Percentiles rank a stretch among this genome's conserved stretches.
Evolutionary conservation across 30 jellyfish, hydroid and myxozoan genomes (phyloP).

Genomic region (Hydra vulgaris): DNA sequence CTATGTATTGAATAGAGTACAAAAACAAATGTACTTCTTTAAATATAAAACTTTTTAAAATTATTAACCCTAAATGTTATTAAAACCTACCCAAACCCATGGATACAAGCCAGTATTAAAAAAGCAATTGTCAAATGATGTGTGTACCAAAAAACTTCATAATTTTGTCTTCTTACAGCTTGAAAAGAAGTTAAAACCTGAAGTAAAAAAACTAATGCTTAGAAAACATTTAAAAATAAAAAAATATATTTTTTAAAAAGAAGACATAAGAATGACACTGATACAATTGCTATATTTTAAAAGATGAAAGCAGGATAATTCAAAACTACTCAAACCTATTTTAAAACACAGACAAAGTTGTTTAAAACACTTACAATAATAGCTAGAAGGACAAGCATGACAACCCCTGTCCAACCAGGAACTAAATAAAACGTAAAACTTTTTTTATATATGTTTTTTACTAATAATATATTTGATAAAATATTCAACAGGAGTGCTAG

Average conservation of each 20-base stretch:
- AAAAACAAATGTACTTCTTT: too few species aligned
- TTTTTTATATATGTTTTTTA: background rate
- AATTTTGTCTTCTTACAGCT: slow-evolving; percentile 44
- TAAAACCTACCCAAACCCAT: slow-evolving; percentile 68
- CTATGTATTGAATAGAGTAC: too few species aligned
- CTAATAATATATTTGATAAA: background rate
- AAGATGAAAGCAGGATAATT: too few species aligned
- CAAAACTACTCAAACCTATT: background rate
- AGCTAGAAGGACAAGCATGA: slow-evolving; percentile 46
- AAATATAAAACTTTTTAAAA: background rate
- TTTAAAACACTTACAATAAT: slow-evolving; percentile 43
- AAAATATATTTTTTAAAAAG: background rate
- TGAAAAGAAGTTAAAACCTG: slow-evolving; percentile 34
- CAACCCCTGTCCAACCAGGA: slow-evolving; percentile 71
- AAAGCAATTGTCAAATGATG: slow-evolving; percentile 65
- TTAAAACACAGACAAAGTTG: background rate
- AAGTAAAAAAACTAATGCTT: background rate
- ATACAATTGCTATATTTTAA: too few species aligned
- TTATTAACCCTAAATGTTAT: background rate
- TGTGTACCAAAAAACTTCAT: slow-evolving; percentile 72
- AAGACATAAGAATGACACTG: too few species aligned
- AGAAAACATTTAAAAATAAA: background rate
- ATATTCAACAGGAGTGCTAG: too few species aligned
- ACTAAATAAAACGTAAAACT: slow-evolving; percentile 23
- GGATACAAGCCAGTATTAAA: slow-evolving; percentile 40